Evolutionary conservation across 2,113 vertebrate genomes (phyloP), one percentile per base, ranked within the genome.

Genomic region (Oenanthe oenanthe): DNA sequence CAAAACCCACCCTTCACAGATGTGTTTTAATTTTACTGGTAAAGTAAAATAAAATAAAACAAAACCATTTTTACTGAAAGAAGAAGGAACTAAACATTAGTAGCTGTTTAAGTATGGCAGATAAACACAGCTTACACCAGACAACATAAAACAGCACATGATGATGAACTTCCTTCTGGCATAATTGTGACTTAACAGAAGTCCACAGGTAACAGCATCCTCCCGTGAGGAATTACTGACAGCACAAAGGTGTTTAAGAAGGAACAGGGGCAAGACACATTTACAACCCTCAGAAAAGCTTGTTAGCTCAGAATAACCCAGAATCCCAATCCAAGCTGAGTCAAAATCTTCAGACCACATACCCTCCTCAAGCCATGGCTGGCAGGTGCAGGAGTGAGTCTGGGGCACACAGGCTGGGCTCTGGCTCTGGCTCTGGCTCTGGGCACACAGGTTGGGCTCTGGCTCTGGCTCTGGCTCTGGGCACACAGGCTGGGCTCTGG

Each of bases 321-420:
- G 53, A 94, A 77, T 19, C 26, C 26, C 12, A 3, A 22, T 6
- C 26, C 61, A 56, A 86, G 19, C 3, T 4, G 42, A 83, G 60
- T 58, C 63, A 62, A 60, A 58, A 24, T 75, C 65, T 26, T 75
- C 61, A 75, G 57, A 73, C 61, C 8, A 25, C 63, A 1, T 10
- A 25, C n/a, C 72, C 66, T 18, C 34, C 42, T 71, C 48, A 19
- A 12, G 19, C 28, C 57, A 10, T 12, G 45, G 31, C 60, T 20
- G 45, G n/a, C 53, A 72, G 0, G 34, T 5, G 5, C 53, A 22
- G 62, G 18, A 42, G 34, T 0, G 0, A 62, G 21, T 48, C 22
- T 24, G 24, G 34, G 25, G 25, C 48, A 50, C 24, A 50, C 25
- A 13, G 24, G 13, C 48, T 14, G 48, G 48, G 47, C 12, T 48